phyloP scores from a whole-genome alignment of 30 jellyfish, hydroid and myxozoan genomes.

The Nemopilema nomurai region DNA sequence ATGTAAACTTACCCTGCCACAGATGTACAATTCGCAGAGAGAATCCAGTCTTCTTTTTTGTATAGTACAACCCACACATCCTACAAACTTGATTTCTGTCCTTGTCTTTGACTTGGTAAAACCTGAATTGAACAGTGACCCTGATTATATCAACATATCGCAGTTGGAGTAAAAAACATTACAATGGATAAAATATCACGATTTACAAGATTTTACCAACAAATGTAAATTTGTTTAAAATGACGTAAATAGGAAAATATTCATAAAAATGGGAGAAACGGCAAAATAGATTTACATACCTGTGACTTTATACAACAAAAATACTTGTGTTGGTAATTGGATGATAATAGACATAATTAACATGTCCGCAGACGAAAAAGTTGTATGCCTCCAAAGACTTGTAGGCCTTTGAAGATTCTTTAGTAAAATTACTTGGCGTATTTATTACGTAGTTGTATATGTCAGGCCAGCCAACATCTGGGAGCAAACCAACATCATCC shows the following conservation, averaged over 20 bases:
- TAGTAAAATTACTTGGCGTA: conserved; percentile 48
- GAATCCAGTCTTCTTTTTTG: conserved; percentile 47
- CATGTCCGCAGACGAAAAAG: conserved; percentile 53
- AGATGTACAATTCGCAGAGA: conserved; percentile 61
- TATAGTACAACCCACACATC: conserved; percentile 38
- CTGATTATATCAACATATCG: background rate
- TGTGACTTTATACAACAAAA: conserved; percentile 52
- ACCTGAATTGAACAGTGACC: conserved; percentile 18
- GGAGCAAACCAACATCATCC: conserved; percentile 62
- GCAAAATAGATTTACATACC: conserved; percentile 14
- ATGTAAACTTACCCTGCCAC: conserved; percentile 48
- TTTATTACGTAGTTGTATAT: conserved; percentile 41
- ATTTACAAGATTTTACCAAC: background rate
- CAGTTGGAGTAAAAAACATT: background rate
- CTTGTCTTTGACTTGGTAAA: conserved; percentile 59
- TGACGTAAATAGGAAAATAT: background rate
- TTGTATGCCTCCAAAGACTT: conserved; percentile 50
- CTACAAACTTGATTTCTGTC: conserved; percentile 13
- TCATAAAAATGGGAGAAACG: background rate
- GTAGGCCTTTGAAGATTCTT: conserved; percentile 42
- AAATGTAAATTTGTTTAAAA: background rate
- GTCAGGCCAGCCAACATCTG: conserved; percentile 61
- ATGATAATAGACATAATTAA: conserved; percentile 51
- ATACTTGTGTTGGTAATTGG: conserved; percentile 29
- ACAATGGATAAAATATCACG: background rate